Conservation (phyloP, 2,113 vertebrate genomes). For the Pachyramphus minor region DNA sequence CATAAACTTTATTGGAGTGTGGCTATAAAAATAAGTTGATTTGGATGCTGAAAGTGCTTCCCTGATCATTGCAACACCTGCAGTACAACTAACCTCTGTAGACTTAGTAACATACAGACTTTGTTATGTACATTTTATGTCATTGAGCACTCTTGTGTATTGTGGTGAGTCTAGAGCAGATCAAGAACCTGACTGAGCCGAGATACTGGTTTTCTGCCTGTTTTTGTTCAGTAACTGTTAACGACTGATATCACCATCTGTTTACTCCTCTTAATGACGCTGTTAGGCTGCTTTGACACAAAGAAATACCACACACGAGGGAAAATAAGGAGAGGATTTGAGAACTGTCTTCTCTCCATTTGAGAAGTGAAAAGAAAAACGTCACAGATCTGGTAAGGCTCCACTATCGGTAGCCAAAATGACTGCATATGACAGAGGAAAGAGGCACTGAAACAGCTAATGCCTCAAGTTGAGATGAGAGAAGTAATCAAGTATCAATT, state of each 20-base stretch:
- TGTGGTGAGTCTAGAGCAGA: not conserved
- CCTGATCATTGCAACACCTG: not conserved
- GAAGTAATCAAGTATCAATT: not conserved
- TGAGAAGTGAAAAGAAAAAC: not conserved
- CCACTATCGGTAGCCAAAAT: not conserved
- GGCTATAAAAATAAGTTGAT: not conserved
- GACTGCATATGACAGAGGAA: not conserved
- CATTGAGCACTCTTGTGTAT: not conserved
- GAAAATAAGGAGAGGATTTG: not conserved
- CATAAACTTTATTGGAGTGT: not conserved
- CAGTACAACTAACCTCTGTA: not conserved
- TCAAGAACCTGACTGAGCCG: not conserved
- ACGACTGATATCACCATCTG: fast-evolving
- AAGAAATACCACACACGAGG: not conserved
- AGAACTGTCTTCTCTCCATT: not conserved
- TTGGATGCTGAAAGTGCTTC: not conserved
- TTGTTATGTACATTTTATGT: not conserved
- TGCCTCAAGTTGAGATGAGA: not conserved
- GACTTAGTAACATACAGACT: not conserved
- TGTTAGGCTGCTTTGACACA: not conserved
- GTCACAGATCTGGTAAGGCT: not conserved
- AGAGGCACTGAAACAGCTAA: not conserved
- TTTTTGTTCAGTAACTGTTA: not conserved
- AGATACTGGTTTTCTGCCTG: not conserved
- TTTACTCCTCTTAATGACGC: not conserved